Evolutionary conservation across 2,888 invertebrate species (phyloP), one percentile per base, ranked within the genome.

Genomic region (Ethmia dodecea): DNA sequence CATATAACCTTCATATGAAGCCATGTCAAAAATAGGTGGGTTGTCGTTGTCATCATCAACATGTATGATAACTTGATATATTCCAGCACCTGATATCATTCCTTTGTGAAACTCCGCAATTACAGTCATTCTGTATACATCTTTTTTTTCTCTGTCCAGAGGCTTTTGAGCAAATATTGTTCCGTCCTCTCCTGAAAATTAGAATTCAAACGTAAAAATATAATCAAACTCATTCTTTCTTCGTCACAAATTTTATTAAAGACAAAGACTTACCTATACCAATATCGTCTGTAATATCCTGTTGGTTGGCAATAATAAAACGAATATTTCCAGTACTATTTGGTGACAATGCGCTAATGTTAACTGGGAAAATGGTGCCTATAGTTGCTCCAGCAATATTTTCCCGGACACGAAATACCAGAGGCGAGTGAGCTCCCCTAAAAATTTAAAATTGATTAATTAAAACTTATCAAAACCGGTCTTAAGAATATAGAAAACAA

Each of bases 31-130:
- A 37, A 89, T 71, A 0, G 97, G 97, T 3, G 94, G 89, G 57
- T 95, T 95, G 58, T 96, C 96, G 58, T 96, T 96, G 42, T 94
- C 94, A 60, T 96, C 96, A 40, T 94, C 93, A 1, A 96, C 94
- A 35, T 91, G 84, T 16, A 96, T 88, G 8, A 91, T 92, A 1
- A 94, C 92, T 87, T 94, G 94, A 60, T 93, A 94, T 37, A 94
- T 91, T 2, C 92, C 93, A 31, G 92, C 91, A 5, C 91, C 91
- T 42, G 90, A 90, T 35, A 90, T 88, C 40, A 89, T 68, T 5
- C 93, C 93, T 60, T 92, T 90, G 13, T 87, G 89, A 49, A 92
- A 92, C 66, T 95, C 94, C 6, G 92, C 94, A 26, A 95, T 93
- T 0, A 95, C 90, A 0, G 94, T 94, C 49, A 95, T 81, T 54